Conservation (phyloP, 2,113 vertebrate genomes). For the Seriola dumerili region DNA sequence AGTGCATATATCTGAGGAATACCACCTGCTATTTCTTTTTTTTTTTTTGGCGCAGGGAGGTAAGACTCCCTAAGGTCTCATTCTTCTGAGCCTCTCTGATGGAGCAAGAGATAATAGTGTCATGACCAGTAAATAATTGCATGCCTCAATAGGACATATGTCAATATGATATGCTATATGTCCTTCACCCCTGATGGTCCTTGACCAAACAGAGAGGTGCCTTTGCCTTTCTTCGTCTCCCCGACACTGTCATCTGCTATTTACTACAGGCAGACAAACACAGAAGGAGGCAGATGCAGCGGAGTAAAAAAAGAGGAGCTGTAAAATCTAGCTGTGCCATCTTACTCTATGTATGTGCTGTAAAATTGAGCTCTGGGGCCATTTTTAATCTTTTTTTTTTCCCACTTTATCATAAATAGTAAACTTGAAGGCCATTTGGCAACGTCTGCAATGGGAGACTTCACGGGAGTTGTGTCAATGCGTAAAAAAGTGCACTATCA, state of each 20-base stretch:
- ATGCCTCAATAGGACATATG: conserved; percentile 86
- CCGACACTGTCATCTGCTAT: conserved; percentile 60
- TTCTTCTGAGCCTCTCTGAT: conserved; percentile 87
- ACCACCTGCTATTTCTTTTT: conserved; percentile 86
- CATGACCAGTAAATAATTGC: conserved; percentile 90
- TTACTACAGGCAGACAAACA: conserved; percentile 55
- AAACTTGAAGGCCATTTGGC: conserved; percentile 30
- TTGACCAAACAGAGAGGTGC: conserved; percentile 81
- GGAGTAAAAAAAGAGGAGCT: not conserved
- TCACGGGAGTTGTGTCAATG: conserved; percentile 38
- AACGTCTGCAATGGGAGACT: conserved; percentile 10
- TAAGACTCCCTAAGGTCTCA: conserved; percentile 85
- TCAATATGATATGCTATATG: conserved; percentile 86
- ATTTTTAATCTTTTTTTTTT: conserved; percentile 1
- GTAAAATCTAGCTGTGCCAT: conserved; percentile 15
- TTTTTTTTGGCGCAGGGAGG: conserved; percentile 76
- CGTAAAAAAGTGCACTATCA: conserved; percentile 36
- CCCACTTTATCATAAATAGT: conserved; percentile 17
- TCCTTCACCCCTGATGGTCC: conserved; percentile 85
- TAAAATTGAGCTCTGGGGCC: conserved; percentile 32
- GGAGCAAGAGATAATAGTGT: conserved; percentile 89
- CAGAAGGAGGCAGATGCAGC: conserved; percentile 27
- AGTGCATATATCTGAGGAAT: conserved; percentile 82
- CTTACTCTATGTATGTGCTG: not conserved
- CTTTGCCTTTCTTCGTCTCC: conserved; percentile 52